Evolutionary conservation across 2,797 vertebrate species (phyloP), one percentile per base, ranked within the genome.

Genomic region (Eleutherodactylus coqui): DNA sequence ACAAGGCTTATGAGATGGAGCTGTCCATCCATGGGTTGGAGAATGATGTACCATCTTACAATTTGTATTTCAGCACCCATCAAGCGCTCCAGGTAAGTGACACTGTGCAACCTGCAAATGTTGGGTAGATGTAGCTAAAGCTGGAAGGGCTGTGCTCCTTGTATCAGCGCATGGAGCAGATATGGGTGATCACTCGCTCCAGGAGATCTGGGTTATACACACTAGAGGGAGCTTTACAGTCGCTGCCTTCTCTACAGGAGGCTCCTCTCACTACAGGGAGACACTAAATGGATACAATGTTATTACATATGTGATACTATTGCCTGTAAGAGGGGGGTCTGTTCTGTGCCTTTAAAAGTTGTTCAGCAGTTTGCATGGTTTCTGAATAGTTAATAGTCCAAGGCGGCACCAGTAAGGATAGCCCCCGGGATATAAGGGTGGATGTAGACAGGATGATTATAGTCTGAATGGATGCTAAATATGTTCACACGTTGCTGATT

Each of bases 11-110:
- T 70, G 21, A 32, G 70, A 83, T 89, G 89, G 88, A 72, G 53
- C 76, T 21, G 83, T 32, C 88, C 87, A 41, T 47, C 53, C 79
- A 21, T 67, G 51, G 88, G 41, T 9, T n/a, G 24, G 19, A 83
- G 62, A 78, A 5, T 84, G 45, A 72, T 27, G 70, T 69, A 79
- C 78, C 84, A 75, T 75, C 64, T 69, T 62, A 41, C 62, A 49
- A 16, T 62, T 60, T 69, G 85, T 76, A 83, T 60, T 51, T 77
- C 73, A 72, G 49, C 62, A 17, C 13, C 21, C 24, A 34, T 29
- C 73, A 38, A 73, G 17, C 69, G 76, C 49, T 27, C 29, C 36
- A 83, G 86, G 86, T 87, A 79, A 87, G 86, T 82, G 79, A 10
- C 17, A 9, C 47, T 19, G 10, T 0, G 8, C 16, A 11, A 19